Evolutionary conservation across 2,888 invertebrate genomes (phyloP).

Genomic region (Pemphredon lugubris): DNA sequence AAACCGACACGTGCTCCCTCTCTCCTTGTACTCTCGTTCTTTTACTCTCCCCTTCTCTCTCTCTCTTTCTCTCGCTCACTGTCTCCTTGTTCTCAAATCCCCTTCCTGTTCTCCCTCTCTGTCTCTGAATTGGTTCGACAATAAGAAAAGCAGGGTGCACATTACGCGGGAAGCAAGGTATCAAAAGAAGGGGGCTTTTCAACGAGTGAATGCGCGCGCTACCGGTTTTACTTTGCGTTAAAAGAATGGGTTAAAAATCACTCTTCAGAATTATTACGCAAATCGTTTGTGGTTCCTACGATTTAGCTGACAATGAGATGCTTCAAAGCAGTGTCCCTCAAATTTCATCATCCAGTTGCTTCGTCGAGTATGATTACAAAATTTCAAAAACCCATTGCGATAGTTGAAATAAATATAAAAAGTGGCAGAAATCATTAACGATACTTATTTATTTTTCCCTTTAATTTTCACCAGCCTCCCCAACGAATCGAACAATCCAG

Average conservation of each 20-base stretch:
- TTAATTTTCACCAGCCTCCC: too few relatives aligned
- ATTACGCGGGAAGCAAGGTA: conserved; percentile 22
- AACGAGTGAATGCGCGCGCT: conserved; percentile 27
- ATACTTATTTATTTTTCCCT: too few relatives aligned
- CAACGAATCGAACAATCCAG: too few relatives aligned
- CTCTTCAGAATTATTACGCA: background rate
- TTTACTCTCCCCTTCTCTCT: too few relatives aligned
- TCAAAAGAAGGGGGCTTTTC: conserved; percentile 26
- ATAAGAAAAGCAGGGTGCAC: conserved; percentile 33
- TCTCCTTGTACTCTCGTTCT: background rate
- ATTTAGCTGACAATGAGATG: background rate
- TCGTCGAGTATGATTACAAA: too few relatives aligned
- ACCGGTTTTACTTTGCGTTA: background rate
- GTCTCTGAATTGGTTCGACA: conserved; percentile 34
- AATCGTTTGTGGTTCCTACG: background rate
- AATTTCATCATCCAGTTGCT: background rate
- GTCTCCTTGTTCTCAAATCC: background rate
- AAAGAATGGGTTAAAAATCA: conserved; percentile 15
- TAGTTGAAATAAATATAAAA: too few relatives aligned
- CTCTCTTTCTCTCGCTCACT: conserved; percentile 1
- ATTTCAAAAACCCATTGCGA: too few relatives aligned
- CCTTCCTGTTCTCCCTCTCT: conserved; percentile 1
- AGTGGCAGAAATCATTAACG: too few relatives aligned
- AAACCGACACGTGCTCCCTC: conserved; percentile 17
- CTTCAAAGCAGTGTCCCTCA: background rate